Evolutionary conservation across 2,888 invertebrate genomes (phyloP).

Genomic region (Empis stercorea): DNA sequence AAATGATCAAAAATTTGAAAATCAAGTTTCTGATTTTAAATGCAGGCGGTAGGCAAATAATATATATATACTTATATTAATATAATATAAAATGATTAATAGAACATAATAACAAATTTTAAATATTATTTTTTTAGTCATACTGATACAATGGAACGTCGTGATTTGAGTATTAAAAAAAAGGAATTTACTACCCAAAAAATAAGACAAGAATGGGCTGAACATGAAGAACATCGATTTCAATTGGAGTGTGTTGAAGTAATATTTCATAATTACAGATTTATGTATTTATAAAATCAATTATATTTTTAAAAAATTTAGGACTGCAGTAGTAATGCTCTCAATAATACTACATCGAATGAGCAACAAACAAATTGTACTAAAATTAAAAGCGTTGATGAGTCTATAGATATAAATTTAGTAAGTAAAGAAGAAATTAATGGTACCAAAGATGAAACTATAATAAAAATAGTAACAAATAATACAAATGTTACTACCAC

Average conservation of each 20-base stretch:
- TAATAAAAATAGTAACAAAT: no score
- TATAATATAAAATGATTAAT: no score
- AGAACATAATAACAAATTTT: background rate
- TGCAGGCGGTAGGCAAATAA: constrained; percentile 27
- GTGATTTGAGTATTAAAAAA: constrained; percentile 26
- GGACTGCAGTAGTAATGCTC: constrained; percentile 22
- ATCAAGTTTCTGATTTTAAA: constrained; percentile 50
- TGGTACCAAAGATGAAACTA: no score
- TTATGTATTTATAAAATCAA: background rate
- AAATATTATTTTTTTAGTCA: constrained; percentile 35
- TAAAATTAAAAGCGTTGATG: no score
- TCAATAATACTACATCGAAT: constrained; percentile 1
- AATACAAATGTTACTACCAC: constrained; percentile 8
- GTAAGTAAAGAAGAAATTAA: no score
- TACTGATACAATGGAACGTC: constrained; percentile 39
- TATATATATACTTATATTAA: no score
- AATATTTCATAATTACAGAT: constrained; percentile 1
- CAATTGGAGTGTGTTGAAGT: constrained; percentile 22
- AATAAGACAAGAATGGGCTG: constrained; percentile 36
- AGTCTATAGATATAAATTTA: no score
- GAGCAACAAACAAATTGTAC: no score
- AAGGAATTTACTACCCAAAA: constrained; percentile 36
- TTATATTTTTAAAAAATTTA: no score
- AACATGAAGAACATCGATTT: constrained; percentile 33
- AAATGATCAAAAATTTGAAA: constrained; percentile 40